These are phyloP conservation scores for Ahaetulla prasina DNA, from an alignment of 2,113 vertebrate genomes.

Conservation along the genomic window DNA sequence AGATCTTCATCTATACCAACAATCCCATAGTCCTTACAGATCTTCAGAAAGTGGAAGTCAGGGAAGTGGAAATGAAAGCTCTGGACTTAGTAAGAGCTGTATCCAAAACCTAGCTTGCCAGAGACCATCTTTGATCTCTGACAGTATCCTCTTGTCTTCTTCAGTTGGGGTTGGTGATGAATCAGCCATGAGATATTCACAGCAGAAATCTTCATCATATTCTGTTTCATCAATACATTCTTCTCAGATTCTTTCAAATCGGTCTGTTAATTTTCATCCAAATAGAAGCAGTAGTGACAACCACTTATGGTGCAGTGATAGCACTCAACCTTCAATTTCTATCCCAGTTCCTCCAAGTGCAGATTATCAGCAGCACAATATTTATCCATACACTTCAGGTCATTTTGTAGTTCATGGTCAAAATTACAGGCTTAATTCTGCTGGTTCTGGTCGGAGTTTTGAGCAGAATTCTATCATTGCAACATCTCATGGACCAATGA, in stretches of 20 bases:
- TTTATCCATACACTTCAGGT: neutral
- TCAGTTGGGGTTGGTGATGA: constrained; percentile 28
- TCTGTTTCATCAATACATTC: constrained; percentile 28
- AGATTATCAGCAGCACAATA: constrained; percentile 40
- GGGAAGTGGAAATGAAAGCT: constrained; percentile 30
- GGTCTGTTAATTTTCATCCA: constrained; percentile 1
- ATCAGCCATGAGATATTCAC: neutral
- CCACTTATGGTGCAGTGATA: constrained; percentile 52
- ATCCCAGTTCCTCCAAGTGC: neutral
- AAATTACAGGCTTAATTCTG: constrained; percentile 40
- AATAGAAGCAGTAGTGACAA: neutral
- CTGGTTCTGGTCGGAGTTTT: neutral
- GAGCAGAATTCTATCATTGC: constrained; percentile 28
- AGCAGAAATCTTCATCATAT: constrained; percentile 49
- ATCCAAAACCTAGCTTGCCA: constrained; percentile 36
- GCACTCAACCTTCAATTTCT: constrained; percentile 44
- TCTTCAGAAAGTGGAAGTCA: constrained; percentile 40
- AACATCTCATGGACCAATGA: neutral
- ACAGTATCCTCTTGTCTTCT: constrained; percentile 19
- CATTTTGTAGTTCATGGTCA: constrained; percentile 46
- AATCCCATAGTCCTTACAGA: constrained; percentile 32
- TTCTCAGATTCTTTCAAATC: neutral
- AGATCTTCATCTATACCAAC: constrained; percentile 39
- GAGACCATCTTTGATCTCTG: constrained; percentile 52
- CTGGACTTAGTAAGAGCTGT: neutral